phyloP scores from a whole-genome alignment of 2,888 invertebrate genomes.

The Drosophila robusta region DNA sequence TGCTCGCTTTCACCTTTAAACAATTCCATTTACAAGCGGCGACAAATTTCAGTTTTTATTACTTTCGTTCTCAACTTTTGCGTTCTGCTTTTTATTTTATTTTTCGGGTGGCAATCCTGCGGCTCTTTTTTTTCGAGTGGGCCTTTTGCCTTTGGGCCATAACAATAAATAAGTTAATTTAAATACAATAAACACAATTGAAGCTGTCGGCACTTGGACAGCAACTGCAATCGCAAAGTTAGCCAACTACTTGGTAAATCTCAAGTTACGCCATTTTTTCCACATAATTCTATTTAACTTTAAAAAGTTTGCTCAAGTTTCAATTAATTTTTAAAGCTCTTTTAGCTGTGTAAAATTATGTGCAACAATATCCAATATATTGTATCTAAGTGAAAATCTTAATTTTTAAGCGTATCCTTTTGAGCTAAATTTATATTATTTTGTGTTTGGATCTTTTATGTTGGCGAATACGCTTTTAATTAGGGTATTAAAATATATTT shows the following conservation, averaged over 20 bases:
- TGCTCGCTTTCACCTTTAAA: constrained; percentile 75
- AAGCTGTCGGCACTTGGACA: constrained; percentile 38
- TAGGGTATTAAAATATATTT: too few species aligned
- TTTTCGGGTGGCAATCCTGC: not conserved
- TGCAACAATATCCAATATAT: too few species aligned
- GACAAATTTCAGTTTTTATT: constrained; percentile 79
- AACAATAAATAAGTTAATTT: constrained; percentile 81
- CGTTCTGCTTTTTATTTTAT: constrained; percentile 18
- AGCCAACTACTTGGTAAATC: constrained; percentile 24
- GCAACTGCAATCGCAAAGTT: constrained; percentile 41
- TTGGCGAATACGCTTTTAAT: too few species aligned
- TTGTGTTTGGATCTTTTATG: too few species aligned
- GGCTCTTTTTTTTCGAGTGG: constrained; percentile 1
- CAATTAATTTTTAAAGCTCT: too few species aligned
- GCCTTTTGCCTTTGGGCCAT: constrained; percentile 46
- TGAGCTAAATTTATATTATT: too few species aligned
- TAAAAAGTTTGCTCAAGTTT: not conserved
- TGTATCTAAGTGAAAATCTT: too few species aligned
- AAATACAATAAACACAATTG: constrained; percentile 80
- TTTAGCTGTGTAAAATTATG: too few species aligned
- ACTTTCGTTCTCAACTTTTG: constrained; percentile 70
- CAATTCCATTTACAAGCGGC: constrained; percentile 80
- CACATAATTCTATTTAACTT: not conserved
- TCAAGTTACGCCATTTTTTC: not conserved
- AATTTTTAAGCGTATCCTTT: too few species aligned